Percentiles rank a stretch among this genome's conserved stretches.
Conservation (phyloP, 2,888 invertebrate genomes). For the Pecten maximus region DNA sequence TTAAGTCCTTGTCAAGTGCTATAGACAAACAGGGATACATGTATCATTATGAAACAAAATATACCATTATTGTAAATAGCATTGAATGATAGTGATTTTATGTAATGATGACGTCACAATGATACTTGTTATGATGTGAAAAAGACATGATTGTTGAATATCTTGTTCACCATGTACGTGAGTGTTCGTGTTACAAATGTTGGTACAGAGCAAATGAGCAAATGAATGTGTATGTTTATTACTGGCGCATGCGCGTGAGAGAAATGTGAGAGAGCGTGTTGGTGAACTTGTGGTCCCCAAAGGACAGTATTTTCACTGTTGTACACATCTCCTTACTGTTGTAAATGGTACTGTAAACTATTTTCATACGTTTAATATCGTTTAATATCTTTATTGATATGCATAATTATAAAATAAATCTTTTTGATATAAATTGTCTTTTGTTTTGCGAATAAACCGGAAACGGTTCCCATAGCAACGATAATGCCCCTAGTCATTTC, state of each 20-base stretch:
- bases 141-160: background rate
- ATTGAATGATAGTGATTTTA: background rate
- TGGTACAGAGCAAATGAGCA: background rate
- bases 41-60: background rate
- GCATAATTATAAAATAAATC: conserved; percentile 35
- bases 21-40: background rate
- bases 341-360: conserved; percentile 31
- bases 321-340: conserved; percentile 20
- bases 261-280: background rate
- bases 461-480: no score
- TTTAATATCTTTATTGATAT: conserved; percentile 35
- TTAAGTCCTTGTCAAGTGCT: background rate
- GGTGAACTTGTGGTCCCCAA: background rate
- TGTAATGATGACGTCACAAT: background rate
- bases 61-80: background rate
- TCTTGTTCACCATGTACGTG: background rate
- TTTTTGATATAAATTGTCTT: conserved; percentile 19
- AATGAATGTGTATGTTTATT: conserved; percentile 5
- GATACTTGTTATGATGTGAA: background rate
- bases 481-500: no score
- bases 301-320: background rate
- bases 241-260: background rate
- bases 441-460: background rate
- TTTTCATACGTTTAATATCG: conserved; percentile 35
- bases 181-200: background rate